These are phyloP conservation scores for human DNA, from an alignment of 2,113 vertebrate species.

Conservation along the genomic window DNA sequence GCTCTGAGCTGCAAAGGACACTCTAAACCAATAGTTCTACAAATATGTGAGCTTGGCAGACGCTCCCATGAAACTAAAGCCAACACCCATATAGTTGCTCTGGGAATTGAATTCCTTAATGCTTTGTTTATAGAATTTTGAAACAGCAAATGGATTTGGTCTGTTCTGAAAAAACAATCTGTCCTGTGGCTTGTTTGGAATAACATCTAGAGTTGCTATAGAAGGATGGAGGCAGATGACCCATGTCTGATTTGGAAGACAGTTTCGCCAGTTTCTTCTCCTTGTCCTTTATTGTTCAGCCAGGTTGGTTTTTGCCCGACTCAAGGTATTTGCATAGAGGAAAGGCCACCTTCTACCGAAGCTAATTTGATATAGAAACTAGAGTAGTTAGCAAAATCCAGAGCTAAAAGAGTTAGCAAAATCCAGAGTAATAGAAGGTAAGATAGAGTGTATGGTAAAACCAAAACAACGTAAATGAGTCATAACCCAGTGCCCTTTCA, in stretches of 20 bases:
- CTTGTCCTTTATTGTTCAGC: neutral
- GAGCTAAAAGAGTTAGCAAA: slow-evolving; percentile 38
- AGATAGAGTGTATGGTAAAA: slow-evolving; percentile 40
- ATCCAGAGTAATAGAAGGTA: neutral
- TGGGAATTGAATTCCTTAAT: slow-evolving; percentile 73
- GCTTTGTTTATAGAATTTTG: slow-evolving; percentile 75
- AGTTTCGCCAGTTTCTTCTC: slow-evolving; percentile 15
- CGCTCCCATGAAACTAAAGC: slow-evolving; percentile 26
- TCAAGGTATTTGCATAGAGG: slow-evolving; percentile 35
- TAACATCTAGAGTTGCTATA: slow-evolving; percentile 56
- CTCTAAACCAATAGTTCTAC: slow-evolving; percentile 28
- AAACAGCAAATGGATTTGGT: slow-evolving; percentile 68
- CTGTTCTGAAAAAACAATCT: slow-evolving; percentile 66
- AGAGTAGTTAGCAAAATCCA: slow-evolving; percentile 55
- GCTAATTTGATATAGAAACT: slow-evolving; percentile 53
- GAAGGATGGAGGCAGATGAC: slow-evolving; percentile 31
- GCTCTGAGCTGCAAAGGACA: slow-evolving; percentile 14
- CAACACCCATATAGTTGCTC: slow-evolving; percentile 65
- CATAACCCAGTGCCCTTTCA: slow-evolving; percentile 39
- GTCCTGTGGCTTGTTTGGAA: slow-evolving; percentile 59
- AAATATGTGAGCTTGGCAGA: slow-evolving; percentile 68
- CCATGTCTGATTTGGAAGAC: slow-evolving; percentile 34
- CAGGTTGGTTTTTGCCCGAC: neutral
- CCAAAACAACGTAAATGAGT: slow-evolving; percentile 62
- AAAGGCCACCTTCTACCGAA: slow-evolving; percentile 43